Conservation (phyloP, 1,140 invertebrate genomes). For the Olivierus martensii region DNA sequence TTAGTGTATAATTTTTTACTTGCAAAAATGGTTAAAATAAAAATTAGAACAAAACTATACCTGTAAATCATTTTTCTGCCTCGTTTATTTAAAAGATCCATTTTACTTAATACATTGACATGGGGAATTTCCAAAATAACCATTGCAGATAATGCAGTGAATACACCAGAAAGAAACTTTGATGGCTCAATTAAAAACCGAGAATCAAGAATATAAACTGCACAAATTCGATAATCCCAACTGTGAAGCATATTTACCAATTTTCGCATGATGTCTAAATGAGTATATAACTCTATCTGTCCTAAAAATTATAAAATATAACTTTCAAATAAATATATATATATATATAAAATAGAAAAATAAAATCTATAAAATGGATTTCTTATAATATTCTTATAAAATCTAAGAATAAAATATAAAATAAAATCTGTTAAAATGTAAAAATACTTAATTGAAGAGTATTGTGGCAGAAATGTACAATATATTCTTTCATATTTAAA, state of each 20-base stretch:
- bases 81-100: slow-evolving; percentile 77
- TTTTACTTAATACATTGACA: slow-evolving; percentile 88
- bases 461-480: too few species aligned
- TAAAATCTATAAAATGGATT: too few species aligned
- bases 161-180: slow-evolving; percentile 88
- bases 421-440: too few species aligned
- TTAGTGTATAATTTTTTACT: too few species aligned
- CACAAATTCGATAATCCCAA: slow-evolving; percentile 55
- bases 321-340: not conserved
- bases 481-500: too few species aligned
- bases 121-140: slow-evolving; percentile 88
- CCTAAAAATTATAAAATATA: slow-evolving; percentile 33
- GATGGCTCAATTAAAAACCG: slow-evolving; percentile 93
- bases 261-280: slow-evolving; percentile 74
- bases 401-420: too few species aligned
- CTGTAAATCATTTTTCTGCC: slow-evolving; percentile 61
- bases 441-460: too few species aligned
- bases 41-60: slow-evolving; percentile 28
- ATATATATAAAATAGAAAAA: too few species aligned
- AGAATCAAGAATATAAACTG: slow-evolving; percentile 84
- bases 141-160: slow-evolving; percentile 92
- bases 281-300: slow-evolving; percentile 96
- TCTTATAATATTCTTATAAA: too few species aligned
- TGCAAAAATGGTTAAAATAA: too few species aligned
- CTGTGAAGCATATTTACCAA: slow-evolving; percentile 57